A percentile compares a stretch with the other conserved stretches of the same genome.
phyloP scores from a whole-genome alignment of 2,113 vertebrate genomes.

The Erpornis zantholeuca region DNA sequence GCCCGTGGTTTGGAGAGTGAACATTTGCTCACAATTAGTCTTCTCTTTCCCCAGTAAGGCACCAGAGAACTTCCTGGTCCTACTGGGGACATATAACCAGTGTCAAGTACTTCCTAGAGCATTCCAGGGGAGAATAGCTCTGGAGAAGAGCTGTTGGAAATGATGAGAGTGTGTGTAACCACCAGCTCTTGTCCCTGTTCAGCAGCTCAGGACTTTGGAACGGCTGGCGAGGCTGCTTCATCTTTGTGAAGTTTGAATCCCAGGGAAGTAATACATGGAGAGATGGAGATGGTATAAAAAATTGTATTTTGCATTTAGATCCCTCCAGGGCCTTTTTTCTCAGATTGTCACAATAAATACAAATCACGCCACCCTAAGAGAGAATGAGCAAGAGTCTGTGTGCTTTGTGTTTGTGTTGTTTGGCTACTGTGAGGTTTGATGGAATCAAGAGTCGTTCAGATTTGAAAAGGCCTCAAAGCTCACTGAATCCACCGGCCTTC shows the following conservation, averaged over 20 bases:
- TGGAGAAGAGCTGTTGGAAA: background rate
- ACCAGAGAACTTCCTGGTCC: background rate
- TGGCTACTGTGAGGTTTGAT: background rate
- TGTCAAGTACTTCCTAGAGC: background rate
- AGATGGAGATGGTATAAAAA: background rate
- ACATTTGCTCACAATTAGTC: background rate
- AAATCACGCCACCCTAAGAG: background rate
- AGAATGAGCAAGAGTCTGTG: background rate
- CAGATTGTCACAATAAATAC: background rate
- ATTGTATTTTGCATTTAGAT: background rate
- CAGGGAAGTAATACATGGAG: background rate
- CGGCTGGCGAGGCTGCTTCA: background rate
- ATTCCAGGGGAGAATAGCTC: background rate
- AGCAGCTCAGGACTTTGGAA: background rate
- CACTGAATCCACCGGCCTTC: rapidly evolving
- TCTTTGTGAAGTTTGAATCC: background rate
- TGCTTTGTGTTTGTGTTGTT: background rate
- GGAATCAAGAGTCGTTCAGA: background rate
- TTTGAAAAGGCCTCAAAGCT: background rate
- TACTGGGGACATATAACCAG: background rate
- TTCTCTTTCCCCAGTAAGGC: background rate
- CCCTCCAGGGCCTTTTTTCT: background rate
- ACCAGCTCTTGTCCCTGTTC: background rate
- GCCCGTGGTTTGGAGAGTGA: background rate
- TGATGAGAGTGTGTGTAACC: background rate